Conservation (phyloP, 2,113 vertebrate species). For the Climacteris rufus region DNA sequence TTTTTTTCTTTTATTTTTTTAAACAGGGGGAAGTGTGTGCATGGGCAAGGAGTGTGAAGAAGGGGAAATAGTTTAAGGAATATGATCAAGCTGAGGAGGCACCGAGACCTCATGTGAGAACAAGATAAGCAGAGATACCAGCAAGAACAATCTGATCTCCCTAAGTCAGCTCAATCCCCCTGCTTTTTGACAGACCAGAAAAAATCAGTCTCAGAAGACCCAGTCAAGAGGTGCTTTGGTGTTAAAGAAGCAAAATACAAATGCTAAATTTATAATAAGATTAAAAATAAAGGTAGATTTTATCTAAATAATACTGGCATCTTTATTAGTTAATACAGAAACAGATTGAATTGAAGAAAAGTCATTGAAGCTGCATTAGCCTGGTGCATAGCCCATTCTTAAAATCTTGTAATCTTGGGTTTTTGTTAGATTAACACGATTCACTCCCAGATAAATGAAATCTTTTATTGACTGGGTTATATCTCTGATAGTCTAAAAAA, state of each 20-base stretch:
- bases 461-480: not conserved
- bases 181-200: not conserved
- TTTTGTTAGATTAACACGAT: not conserved
- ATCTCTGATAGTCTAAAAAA: not conserved
- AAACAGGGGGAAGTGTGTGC: fast-evolving
- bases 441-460: not conserved
- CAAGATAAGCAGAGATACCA: not conserved
- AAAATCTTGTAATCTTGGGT: not conserved
- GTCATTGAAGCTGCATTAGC: not conserved
- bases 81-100: not conserved
- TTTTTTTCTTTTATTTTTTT: not conserved
- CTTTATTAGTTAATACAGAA: not conserved
- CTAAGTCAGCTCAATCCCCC: not conserved
- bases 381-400: not conserved
- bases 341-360: not conserved
- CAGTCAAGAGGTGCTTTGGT: not conserved
- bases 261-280: not conserved
- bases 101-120: not conserved
- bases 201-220: not conserved
- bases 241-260: not conserved
- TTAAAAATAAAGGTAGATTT: not conserved
- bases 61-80: not conserved
- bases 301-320: not conserved
- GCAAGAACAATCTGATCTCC: not conserved
- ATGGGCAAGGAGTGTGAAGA: not conserved